phyloP scores from a whole-genome alignment of 2,113 vertebrate species.

The Indri indri region DNA sequence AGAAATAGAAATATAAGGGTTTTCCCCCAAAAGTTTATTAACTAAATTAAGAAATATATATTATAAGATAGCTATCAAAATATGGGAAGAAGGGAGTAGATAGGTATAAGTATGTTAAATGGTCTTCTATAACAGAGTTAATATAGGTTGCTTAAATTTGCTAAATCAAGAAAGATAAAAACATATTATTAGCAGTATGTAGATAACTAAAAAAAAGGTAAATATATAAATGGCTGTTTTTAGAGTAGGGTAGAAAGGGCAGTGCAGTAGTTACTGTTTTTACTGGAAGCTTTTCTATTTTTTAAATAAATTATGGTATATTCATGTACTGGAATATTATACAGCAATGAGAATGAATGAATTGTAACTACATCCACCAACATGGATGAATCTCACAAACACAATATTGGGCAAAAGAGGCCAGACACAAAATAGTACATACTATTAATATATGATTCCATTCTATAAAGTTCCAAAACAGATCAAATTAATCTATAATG shows the following conservation, averaged over 20 bases:
- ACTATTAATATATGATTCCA: background rate
- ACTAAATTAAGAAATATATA: background rate
- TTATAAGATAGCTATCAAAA: background rate
- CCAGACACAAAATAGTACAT: background rate
- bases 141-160: no score
- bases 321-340: background rate
- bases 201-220: background rate
- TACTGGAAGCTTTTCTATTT: background rate
- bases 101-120: no score
- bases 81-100: background rate
- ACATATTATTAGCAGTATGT: background rate
- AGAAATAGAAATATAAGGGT: background rate
- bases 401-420: background rate
- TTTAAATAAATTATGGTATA: background rate
- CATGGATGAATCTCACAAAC: background rate
- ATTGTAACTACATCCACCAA: background rate
- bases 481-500: background rate
- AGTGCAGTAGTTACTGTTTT: background rate
- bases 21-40: background rate
- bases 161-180: no score
- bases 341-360: conserved; percentile 17
- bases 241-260: background rate
- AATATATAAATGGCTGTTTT: background rate
- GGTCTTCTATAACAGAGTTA: no score
- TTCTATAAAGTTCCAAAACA: background rate